These are phyloP conservation scores for Zophobas atratus DNA, from an alignment of 1,140 invertebrate genomes.

Conservation along the genomic window DNA sequence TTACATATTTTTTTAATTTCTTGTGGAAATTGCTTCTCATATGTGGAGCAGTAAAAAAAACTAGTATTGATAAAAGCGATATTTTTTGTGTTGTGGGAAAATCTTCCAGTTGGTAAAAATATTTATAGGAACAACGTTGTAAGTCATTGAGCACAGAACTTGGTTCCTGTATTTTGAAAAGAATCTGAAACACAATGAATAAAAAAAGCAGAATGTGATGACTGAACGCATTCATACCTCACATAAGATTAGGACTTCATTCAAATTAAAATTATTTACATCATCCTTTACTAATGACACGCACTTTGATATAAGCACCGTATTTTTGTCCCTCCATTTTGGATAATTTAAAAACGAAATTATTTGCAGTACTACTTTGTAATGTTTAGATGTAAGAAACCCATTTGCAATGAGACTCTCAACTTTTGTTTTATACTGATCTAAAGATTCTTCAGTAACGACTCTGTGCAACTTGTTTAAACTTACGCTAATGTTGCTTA, in stretches of 20 bases:
- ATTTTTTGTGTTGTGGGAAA: conserved; percentile 49
- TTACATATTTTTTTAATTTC: conserved; percentile 62
- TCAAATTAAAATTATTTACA: conserved; percentile 55
- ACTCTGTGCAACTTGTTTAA: conserved; percentile 58
- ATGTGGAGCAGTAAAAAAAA: conserved; percentile 62
- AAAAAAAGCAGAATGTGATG: conserved; percentile 31
- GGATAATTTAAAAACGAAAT: conserved; percentile 61
- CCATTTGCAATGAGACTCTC: conserved; percentile 53
- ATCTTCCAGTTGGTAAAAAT: conserved; percentile 59
- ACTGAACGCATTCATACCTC: conserved; percentile 54
- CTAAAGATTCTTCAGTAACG: conserved; percentile 56
- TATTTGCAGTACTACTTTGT: conserved; percentile 58
- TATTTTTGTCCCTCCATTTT: conserved; percentile 58
- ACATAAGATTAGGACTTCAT: conserved; percentile 56
- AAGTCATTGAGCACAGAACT: conserved; percentile 59
- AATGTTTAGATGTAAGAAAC: conserved; percentile 49
- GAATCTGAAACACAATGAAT: conserved; percentile 57
- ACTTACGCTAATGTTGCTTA: conserved; percentile 59
- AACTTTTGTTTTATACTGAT: conserved; percentile 58
- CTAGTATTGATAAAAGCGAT: conserved; percentile 58
- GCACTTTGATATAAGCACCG: conserved; percentile 55
- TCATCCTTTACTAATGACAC: conserved; percentile 58
- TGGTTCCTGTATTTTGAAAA: conserved; percentile 65
- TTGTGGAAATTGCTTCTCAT: conserved; percentile 63
- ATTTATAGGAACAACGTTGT: conserved; percentile 60